Conservation (phyloP, 2,888 invertebrate species). For the Amphimallon solstitiale region DNA sequence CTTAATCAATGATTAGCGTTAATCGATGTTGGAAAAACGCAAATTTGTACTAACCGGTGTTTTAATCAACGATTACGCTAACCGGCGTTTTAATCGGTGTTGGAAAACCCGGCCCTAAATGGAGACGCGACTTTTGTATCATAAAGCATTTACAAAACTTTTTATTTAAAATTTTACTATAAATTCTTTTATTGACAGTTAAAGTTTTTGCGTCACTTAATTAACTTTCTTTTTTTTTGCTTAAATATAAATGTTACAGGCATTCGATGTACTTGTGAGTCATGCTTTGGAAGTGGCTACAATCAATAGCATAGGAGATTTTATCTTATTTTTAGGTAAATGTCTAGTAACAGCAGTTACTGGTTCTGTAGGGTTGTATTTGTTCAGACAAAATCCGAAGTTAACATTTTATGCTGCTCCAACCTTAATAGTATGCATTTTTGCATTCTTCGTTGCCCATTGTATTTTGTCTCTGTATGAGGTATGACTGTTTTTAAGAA, state of each 20-base stretch:
- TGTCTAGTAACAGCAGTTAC: conserved; percentile 84
- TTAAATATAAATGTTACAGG: conserved; percentile 67
- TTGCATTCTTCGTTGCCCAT: conserved; percentile 92
- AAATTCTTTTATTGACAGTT: too few relatives aligned
- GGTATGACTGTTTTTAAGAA: conserved; percentile 68
- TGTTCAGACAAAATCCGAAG: conserved; percentile 77
- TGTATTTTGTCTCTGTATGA: conserved; percentile 93
- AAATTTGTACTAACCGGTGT: too few relatives aligned
- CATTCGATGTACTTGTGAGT: conserved; percentile 83
- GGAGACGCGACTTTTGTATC: too few relatives aligned
- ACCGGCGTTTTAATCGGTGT: too few relatives aligned
- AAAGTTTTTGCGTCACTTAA: too few relatives aligned
- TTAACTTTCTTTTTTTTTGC: not conserved
- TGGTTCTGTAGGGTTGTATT: conserved; percentile 79
- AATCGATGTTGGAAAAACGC: too few relatives aligned
- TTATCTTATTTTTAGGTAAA: conserved; percentile 90
- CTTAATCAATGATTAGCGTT: too few relatives aligned
- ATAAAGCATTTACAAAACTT: too few relatives aligned
- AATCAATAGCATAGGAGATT: conserved; percentile 92
- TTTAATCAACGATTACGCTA: too few relatives aligned
- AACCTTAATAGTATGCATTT: conserved; percentile 83
- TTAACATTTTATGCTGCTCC: conserved; percentile 88
- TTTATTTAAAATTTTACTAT: too few relatives aligned
- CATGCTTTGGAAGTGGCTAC: conserved; percentile 90
- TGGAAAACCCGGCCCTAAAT: too few relatives aligned